Conservation (phyloP, 2,113 vertebrate species). For the Eleginops maclovinus region DNA sequence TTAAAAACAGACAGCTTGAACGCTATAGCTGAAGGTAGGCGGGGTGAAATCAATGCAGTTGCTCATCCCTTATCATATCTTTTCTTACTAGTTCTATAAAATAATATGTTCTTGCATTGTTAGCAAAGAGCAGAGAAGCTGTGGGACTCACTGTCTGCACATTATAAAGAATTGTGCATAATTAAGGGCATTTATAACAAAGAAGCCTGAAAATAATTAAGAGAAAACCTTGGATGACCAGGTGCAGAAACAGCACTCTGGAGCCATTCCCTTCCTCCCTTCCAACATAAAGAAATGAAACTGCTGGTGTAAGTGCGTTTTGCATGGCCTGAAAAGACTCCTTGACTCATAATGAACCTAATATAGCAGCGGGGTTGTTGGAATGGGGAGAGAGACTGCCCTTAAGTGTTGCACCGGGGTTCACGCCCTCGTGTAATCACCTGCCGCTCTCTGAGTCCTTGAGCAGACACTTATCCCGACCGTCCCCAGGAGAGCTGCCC, state of each 20-base stretch:
- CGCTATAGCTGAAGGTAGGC: not conserved
- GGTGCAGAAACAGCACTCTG: slow-evolving; percentile 18
- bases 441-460: slow-evolving; percentile 52
- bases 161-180: not conserved
- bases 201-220: slow-evolving; percentile 8
- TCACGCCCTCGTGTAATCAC: slow-evolving; percentile 63
- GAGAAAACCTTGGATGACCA: not conserved
- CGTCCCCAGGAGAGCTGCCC: slow-evolving; percentile 43
- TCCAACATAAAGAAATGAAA: slow-evolving; percentile 35
- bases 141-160: not conserved
- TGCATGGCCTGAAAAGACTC: slow-evolving; percentile 45
- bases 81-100: not conserved
- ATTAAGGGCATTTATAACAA: slow-evolving; percentile 21
- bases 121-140: slow-evolving; percentile 14
- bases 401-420: slow-evolving; percentile 57
- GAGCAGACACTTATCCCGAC: slow-evolving; percentile 42
- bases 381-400: slow-evolving; percentile 39
- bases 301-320: slow-evolving; percentile 58
- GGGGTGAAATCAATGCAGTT: not conserved
- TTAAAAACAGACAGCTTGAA: not conserved
- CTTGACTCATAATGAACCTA: slow-evolving; percentile 62
- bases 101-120: not conserved
- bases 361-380: slow-evolving; percentile 47
- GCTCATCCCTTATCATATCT: slow-evolving; percentile 8
- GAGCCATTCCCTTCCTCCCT: slow-evolving; percentile 16